Conservation (phyloP, 2,797 vertebrate genomes). For the Remorina albescens region DNA sequence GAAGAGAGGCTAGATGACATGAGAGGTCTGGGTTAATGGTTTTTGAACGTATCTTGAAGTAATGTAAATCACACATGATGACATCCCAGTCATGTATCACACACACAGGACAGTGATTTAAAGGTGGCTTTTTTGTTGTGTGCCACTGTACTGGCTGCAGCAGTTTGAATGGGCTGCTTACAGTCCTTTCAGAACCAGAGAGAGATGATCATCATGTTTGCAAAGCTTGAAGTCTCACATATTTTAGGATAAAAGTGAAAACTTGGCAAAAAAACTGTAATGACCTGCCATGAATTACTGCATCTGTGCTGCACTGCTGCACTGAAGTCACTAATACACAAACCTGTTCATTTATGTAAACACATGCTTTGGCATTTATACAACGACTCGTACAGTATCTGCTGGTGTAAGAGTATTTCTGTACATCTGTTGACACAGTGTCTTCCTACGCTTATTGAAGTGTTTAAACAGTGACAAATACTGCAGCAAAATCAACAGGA, state of each 20-base stretch:
- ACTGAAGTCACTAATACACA: slow-evolving; percentile 27
- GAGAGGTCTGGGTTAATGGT: not conserved
- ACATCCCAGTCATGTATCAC: not conserved
- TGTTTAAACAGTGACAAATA: slow-evolving; percentile 33
- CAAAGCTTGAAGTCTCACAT: not conserved
- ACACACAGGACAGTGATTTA: not conserved
- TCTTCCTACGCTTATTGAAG: slow-evolving; percentile 8
- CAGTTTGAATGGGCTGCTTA: not conserved
- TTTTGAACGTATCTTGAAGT: not conserved
- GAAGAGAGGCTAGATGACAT: not conserved
- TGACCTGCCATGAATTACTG: slow-evolving; percentile 12
- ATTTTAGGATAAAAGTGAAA: slow-evolving; percentile 9
- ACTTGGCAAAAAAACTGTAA: slow-evolving; percentile 14
- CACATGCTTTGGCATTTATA: slow-evolving; percentile 4
- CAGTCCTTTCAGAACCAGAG: not conserved
- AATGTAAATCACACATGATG: not conserved
- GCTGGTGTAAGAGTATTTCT: not conserved
- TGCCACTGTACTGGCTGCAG: too few species aligned
- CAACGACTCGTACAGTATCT: slow-evolving; percentile 6
- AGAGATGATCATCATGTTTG: not conserved
- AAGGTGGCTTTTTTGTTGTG: too few species aligned
- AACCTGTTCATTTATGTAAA: slow-evolving; percentile 7
- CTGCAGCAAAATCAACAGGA: slow-evolving; percentile 32
- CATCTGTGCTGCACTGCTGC: slow-evolving; percentile 51
- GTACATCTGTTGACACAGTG: slow-evolving; percentile 1